These are phyloP conservation scores for Bilobella aurantiaca DNA, from an alignment of 1,140 invertebrate species.

Conservation along the genomic window DNA sequence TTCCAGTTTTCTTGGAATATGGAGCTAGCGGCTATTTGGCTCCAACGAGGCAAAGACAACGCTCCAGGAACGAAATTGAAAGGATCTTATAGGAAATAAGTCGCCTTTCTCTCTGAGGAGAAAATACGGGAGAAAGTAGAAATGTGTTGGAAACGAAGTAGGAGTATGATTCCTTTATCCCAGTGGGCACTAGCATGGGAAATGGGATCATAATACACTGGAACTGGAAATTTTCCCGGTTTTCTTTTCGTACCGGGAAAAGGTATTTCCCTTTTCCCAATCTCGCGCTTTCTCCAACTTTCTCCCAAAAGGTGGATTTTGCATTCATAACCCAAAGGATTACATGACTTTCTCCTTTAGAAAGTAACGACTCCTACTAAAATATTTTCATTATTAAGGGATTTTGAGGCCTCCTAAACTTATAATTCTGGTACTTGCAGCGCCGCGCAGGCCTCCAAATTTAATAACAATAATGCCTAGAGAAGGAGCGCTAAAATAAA, in stretches of 20 bases:
- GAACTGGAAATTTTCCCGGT: background rate
- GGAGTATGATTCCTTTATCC: background rate
- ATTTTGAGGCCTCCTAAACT: no score
- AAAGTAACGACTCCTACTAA: background rate
- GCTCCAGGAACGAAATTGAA: conserved; percentile 2
- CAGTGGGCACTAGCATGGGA: background rate
- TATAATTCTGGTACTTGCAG: no score
- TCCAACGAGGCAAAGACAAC: background rate
- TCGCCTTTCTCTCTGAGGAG: background rate
- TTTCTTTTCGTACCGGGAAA: background rate
- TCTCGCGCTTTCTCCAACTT: no score
- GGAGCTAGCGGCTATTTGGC: background rate
- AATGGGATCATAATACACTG: conserved; percentile 4
- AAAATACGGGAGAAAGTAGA: background rate
- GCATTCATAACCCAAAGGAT: conserved; percentile 3
- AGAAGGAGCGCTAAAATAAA: no score
- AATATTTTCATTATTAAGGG: background rate
- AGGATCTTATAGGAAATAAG: background rate
- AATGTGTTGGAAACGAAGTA: background rate
- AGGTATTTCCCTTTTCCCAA: background rate
- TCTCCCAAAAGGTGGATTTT: background rate
- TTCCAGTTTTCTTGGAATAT: background rate
- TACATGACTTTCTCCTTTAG: background rate
- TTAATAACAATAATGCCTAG: no score
- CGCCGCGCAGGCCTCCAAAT: no score